Conservation (phyloP, 2,113 vertebrate species). For the Brienomyrus brachyistius region DNA sequence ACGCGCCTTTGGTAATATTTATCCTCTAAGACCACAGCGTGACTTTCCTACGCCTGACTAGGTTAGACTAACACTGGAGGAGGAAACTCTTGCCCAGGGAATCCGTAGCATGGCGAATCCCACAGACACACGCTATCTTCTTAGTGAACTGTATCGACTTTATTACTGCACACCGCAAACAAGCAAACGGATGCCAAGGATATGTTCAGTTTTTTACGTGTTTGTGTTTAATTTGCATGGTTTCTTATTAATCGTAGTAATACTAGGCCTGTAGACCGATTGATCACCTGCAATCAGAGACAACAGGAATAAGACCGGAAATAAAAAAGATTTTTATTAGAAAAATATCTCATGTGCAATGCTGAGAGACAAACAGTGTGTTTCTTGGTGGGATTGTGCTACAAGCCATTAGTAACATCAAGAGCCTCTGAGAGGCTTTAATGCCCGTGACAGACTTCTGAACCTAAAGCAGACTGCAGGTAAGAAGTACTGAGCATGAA, state of each 20-base stretch:
- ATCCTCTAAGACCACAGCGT: constrained; percentile 26
- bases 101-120: constrained; percentile 18
- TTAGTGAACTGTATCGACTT: background rate
- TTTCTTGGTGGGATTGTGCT: constrained; percentile 10
- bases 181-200: background rate
- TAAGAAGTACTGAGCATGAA: background rate
- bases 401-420: background rate
- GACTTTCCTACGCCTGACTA: background rate
- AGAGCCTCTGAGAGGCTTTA: background rate
- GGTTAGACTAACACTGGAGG: constrained; percentile 37
- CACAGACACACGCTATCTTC: background rate
- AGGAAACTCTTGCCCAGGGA: constrained; percentile 23
- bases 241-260: background rate
- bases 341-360: constrained; percentile 37
- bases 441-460: background rate
- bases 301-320: background rate
- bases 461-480: background rate
- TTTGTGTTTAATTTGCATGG: background rate
- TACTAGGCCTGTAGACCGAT: background rate
- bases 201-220: background rate
- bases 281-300: background rate
- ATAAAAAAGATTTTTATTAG: constrained; percentile 30
- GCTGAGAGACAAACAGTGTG: constrained; percentile 25
- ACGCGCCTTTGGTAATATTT: constrained; percentile 31
- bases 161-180: background rate